Evolutionary conservation across 2,888 invertebrate genomes (phyloP).

Genomic region (Trichogramma evanescens): DNA sequence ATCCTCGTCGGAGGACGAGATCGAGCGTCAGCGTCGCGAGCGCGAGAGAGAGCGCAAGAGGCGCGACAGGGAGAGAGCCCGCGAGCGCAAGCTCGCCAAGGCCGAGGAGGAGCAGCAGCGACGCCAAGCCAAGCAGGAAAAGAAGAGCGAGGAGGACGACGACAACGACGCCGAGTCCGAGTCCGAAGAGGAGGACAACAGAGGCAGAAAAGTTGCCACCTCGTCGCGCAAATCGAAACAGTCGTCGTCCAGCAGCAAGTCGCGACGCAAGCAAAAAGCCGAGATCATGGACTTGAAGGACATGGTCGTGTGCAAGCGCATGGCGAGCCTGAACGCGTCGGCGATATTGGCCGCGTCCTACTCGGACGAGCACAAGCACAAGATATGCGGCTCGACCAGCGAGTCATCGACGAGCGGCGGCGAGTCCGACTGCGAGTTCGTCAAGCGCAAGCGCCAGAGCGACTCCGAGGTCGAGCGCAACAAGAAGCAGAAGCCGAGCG

Average conservation of each 20-base stretch:
- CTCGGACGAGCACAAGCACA: slow-evolving; percentile 62
- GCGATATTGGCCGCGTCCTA: slow-evolving; percentile 86
- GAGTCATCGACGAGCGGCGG: slow-evolving; percentile 50
- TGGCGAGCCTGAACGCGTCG: slow-evolving; percentile 86
- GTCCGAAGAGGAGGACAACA: slow-evolving; percentile 21
- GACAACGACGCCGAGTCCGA: slow-evolving; percentile 32
- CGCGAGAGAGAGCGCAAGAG: slow-evolving; percentile 10
- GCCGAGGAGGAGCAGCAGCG: slow-evolving; percentile 3
- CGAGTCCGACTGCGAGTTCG: slow-evolving; percentile 47
- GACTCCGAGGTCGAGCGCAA: slow-evolving; percentile 39
- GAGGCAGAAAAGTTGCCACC: neutral
- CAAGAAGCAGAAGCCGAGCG: slow-evolving; percentile 29
- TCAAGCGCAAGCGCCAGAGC: slow-evolving; percentile 39
- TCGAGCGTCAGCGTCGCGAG: slow-evolving; percentile 1
- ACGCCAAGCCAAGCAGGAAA: neutral
- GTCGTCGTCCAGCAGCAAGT: slow-evolving; percentile 39
- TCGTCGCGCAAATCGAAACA: neutral
- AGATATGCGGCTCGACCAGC: slow-evolving; percentile 54
- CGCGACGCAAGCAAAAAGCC: slow-evolving; percentile 40
- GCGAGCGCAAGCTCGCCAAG: neutral
- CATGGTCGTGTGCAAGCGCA: slow-evolving; percentile 80
- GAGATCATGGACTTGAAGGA: slow-evolving; percentile 73
- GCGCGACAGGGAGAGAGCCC: slow-evolving; percentile 6
- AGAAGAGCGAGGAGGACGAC: neutral
- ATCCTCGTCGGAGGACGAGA: slow-evolving; percentile 36